Evolutionary conservation across 2,797 vertebrate species (phyloP), one percentile per base, ranked within the genome.

Genomic region (Lacerta viridis): DNA sequence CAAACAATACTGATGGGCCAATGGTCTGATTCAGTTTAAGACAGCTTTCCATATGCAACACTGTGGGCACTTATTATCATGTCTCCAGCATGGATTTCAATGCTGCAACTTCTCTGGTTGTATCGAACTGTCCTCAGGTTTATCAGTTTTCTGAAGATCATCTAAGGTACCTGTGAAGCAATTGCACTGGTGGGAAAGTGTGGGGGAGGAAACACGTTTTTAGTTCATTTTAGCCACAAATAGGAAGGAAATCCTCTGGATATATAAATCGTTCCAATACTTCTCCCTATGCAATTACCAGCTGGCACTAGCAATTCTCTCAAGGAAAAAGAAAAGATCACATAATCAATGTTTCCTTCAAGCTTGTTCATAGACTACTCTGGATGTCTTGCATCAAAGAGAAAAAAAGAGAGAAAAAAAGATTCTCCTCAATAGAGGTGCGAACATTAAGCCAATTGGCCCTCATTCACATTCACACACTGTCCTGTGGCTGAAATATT

Each of bases 311-410:
- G 10, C 33, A 17, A 90, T 92, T 84, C 80, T 89, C 25, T 27
- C 64, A 90, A 86, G 84, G 88, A 92, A 92, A 84, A 55, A 89
- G 89, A 74, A 72, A 94, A 82, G 87, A 85, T 95, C 88, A 90
- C 86, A 93, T 90, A 92, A 90, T 90, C 84, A 87, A 88, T 91
- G n/a, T 91, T 94, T 71, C 87, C 83, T 82, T 93, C 85, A 88
- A 84, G 91, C 91, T 90, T 86, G 33, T 81, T 90, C 89, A 90
- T 80, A 75, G 80, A 71, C 89, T 93, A 36, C 43, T 88, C 61
- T 39, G 41, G 92, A 87, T 25, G 76, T 89, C 74, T 86, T 39
- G 7, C 25, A 83, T 76, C 36, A 77, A 46, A 39, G 55, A 43
- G 55, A 84, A 72, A 85, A 89, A 84, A 50, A 41, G 39, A 59